These are phyloP conservation scores for Andinoacara biseriatus DNA, from an alignment of 2,113 vertebrate species.

Conservation along the genomic window DNA sequence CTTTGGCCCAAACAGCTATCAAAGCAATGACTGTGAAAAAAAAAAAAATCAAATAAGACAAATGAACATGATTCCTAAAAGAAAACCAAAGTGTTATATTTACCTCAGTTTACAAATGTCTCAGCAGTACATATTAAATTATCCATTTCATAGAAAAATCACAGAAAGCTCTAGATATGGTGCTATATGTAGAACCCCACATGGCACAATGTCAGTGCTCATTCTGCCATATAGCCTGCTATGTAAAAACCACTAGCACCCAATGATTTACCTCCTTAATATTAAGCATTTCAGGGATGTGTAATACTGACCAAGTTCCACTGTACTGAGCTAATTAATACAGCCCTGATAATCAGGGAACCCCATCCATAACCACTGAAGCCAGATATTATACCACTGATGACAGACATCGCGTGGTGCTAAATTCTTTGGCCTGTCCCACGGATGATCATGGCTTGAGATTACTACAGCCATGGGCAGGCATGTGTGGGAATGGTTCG, in stretches of 20 bases:
- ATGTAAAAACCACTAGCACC: conserved; percentile 37
- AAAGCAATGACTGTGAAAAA: conserved; percentile 66
- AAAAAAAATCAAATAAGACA: conserved; percentile 31
- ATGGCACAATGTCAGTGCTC: conserved; percentile 44
- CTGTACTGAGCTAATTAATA: conserved; percentile 29
- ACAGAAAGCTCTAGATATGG: conserved; percentile 55
- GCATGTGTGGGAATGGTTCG: conserved; percentile 36
- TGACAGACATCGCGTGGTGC: conserved; percentile 1
- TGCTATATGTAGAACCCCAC: conserved; percentile 33
- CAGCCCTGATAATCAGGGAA: conserved; percentile 21
- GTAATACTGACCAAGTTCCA: conserved; percentile 62
- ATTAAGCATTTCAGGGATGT: conserved; percentile 26
- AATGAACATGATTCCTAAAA: conserved; percentile 56
- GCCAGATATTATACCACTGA: conserved; percentile 18
- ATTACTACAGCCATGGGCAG: conserved; percentile 14
- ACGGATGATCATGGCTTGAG: conserved; percentile 8
- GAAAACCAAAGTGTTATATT: conserved; percentile 54
- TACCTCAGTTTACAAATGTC: conserved; percentile 56
- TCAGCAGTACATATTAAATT: conserved; percentile 53
- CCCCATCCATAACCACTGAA: neutral
- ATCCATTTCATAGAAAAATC: conserved; percentile 47
- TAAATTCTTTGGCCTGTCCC: conserved; percentile 3
- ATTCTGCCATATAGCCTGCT: conserved; percentile 25
- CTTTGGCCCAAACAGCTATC: conserved; percentile 75
- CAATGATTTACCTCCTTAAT: conserved; percentile 14